These are phyloP conservation scores for Patella depressa DNA, from an alignment of 2,888 invertebrate genomes.

Conservation along the genomic window DNA sequence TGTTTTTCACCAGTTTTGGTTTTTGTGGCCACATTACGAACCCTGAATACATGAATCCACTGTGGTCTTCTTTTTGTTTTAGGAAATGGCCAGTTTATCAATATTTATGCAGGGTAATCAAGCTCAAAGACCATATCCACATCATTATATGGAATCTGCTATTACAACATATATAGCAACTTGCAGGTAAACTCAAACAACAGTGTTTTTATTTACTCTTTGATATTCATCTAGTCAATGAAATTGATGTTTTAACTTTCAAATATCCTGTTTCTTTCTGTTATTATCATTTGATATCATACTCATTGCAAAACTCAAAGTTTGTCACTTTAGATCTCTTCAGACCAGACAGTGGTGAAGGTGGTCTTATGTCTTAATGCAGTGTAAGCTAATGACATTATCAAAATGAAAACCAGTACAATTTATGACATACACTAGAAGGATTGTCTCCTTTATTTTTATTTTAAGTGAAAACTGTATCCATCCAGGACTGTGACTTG, in stretches of 20 bases:
- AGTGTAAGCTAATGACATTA: too few species aligned
- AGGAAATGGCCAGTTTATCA: constrained; percentile 94
- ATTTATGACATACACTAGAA: too few species aligned
- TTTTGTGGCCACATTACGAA: too few species aligned
- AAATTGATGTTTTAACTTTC: not conserved
- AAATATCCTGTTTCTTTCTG: not conserved
- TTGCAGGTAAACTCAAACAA: constrained; percentile 73
- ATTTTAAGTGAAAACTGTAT: too few species aligned
- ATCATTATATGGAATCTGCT: constrained; percentile 92
- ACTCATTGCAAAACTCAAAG: not conserved
- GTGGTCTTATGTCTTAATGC: too few species aligned
- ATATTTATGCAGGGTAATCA: constrained; percentile 83
- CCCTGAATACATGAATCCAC: too few species aligned
- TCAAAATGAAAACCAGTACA: too few species aligned
- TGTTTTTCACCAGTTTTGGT: too few species aligned
- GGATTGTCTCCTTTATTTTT: too few species aligned
- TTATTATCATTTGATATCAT: not conserved
- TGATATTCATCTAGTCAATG: not conserved
- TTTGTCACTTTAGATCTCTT: not conserved
- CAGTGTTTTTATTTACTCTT: constrained; percentile 16
- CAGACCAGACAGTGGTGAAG: too few species aligned
- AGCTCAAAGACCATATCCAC: constrained; percentile 72
- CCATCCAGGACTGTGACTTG: too few species aligned
- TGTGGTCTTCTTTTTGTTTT: constrained; percentile 24
- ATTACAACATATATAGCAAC: constrained; percentile 90